A percentile compares a stretch with the other conserved stretches of the same genome.
These are phyloP conservation scores for Athrips mouffetella DNA, from an alignment of 2,888 invertebrate species.

Conservation along the genomic window DNA sequence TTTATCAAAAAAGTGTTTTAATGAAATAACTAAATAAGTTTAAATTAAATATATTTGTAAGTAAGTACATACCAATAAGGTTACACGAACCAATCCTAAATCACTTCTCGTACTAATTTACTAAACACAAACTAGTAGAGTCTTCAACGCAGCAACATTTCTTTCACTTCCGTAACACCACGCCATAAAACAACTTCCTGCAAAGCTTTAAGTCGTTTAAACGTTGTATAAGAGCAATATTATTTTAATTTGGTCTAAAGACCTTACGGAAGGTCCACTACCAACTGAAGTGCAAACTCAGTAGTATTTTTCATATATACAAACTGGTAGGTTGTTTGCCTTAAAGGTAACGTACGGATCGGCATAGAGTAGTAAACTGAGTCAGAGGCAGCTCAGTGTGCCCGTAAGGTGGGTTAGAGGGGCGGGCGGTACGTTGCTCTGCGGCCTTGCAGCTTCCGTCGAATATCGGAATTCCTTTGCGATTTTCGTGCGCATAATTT, in stretches of 20 bases:
- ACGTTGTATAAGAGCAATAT: neutral
- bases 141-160: constrained; percentile 24
- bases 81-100: constrained; percentile 14
- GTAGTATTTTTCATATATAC: constrained; percentile 28
- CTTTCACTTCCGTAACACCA: constrained; percentile 17
- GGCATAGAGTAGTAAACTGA: constrained; percentile 31
- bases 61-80: constrained; percentile 13
- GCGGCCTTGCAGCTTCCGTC: constrained; percentile 26
- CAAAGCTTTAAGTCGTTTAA: neutral
- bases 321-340: constrained; percentile 17
- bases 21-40: neutral
- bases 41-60: no score
- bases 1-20: neutral
- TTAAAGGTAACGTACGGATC: constrained; percentile 21
- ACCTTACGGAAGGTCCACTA: constrained; percentile 24
- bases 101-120: constrained; percentile 44
- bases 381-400: constrained; percentile 25
- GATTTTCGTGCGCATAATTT: constrained; percentile 13
- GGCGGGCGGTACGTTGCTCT: constrained; percentile 22
- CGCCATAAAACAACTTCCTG: neutral
- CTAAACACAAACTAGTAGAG: constrained; percentile 45
- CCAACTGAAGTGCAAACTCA: constrained; percentile 23
- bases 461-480: constrained; percentile 25
- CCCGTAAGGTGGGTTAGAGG: constrained; percentile 24
- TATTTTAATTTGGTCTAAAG: constrained; percentile 10